Evolutionary conservation across 1,140 invertebrate species (phyloP).

Genomic region (Hypothenemus hampei): DNA sequence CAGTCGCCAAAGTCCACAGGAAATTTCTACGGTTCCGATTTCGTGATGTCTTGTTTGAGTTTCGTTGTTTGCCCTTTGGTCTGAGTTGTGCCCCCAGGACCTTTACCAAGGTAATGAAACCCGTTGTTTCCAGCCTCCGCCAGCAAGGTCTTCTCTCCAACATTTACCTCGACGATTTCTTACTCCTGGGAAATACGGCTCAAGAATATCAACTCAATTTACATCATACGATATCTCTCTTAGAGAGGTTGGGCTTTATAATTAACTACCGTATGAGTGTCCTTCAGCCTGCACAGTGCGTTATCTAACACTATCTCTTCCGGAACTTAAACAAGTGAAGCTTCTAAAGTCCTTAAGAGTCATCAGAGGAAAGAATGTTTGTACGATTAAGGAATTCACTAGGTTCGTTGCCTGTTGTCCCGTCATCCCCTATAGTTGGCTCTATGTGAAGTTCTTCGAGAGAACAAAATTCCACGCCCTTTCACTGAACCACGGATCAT

Average conservation of each 20-base stretch:
- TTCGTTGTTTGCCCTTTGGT: conserved; percentile 17
- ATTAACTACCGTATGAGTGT: not conserved
- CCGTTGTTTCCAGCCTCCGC: not conserved
- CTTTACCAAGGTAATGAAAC: conserved; percentile 17
- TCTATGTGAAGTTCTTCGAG: conserved; percentile 28
- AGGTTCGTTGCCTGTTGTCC: not conserved
- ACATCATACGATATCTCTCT: not conserved
- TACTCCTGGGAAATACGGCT: not conserved
- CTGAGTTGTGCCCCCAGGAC: no score
- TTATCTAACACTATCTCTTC: no score
- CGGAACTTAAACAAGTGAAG: no score
- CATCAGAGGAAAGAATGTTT: no score
- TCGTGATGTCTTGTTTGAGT: not conserved
- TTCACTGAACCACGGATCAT: not conserved
- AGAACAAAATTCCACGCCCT: conserved; percentile 21
- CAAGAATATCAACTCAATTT: not conserved
- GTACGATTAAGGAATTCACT: no score
- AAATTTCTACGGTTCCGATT: conserved; percentile 6
- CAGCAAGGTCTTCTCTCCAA: not conserved
- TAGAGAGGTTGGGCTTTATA: not conserved
- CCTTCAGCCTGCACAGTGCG: not conserved
- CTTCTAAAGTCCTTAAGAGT: no score
- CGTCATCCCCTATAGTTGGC: conserved; percentile 21
- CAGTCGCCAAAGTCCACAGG: not conserved
- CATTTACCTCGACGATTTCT: not conserved